phyloP scores from a whole-genome alignment of 2,113 vertebrate genomes.

The Podarcis cretensis region DNA sequence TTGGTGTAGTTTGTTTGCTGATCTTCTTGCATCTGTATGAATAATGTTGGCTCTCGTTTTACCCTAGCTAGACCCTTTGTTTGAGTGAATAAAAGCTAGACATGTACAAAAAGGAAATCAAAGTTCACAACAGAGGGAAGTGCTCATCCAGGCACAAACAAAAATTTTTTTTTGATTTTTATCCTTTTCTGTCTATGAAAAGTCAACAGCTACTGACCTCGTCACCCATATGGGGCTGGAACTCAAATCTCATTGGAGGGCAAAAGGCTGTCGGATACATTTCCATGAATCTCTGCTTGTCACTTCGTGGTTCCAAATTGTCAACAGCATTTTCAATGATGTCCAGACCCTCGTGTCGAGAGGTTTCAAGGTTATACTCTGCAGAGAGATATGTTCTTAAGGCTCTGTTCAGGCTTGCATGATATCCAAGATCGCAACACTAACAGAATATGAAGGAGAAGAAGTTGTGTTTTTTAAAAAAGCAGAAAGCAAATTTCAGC shows the following conservation, averaged over 20 bases:
- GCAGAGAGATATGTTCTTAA: constrained; percentile 96
- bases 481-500: constrained; percentile 21
- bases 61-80: constrained; percentile 18
- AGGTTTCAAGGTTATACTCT: constrained; percentile 98
- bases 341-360: constrained; percentile 97
- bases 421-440: constrained; percentile 98
- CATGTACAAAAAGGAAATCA: constrained; percentile 24
- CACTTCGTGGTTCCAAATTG: constrained; percentile 93
- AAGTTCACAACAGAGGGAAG: constrained; percentile 7
- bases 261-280: constrained; percentile 96
- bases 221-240: constrained; percentile 97
- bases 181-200: not conserved
- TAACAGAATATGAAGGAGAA: constrained; percentile 61
- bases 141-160: not conserved
- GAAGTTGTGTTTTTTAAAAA: constrained; percentile 27
- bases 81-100: constrained; percentile 38
- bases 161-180: not conserved
- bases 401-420: constrained; percentile 94
- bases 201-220: constrained; percentile 82
- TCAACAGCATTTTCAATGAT: constrained; percentile 98
- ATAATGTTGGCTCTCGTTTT: constrained; percentile 24
- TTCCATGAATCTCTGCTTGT: constrained; percentile 98
- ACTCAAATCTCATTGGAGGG: constrained; percentile 95
- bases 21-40: constrained; percentile 31
- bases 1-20: not conserved